phyloP scores from a whole-genome alignment of 2,113 vertebrate genomes.

The Amia ocellicauda region DNA sequence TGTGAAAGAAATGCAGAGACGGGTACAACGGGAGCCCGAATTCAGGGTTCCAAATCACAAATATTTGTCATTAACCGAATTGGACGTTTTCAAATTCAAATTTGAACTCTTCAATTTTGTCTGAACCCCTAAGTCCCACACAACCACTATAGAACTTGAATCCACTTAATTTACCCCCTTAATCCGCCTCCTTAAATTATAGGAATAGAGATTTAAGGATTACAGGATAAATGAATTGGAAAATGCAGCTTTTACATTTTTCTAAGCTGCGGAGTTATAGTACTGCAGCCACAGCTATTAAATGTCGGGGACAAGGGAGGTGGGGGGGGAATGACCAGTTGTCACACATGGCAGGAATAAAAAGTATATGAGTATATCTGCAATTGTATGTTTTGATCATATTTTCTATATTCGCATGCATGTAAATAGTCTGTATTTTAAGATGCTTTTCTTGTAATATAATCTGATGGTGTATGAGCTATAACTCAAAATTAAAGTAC shows the following conservation, averaged over 20 bases:
- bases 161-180: conserved; percentile 37
- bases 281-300: conserved; percentile 23
- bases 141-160: conserved; percentile 31
- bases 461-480: too few relatives aligned
- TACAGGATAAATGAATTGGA: conserved; percentile 32
- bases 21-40: not conserved
- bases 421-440: too few relatives aligned
- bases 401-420: too few relatives aligned
- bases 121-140: conserved; percentile 25
- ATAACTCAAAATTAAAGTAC: not conserved
- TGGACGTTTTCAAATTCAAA: conserved; percentile 22
- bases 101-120: conserved; percentile 20
- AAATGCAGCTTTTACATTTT: conserved; percentile 29
- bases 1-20: not conserved
- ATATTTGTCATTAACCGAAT: not conserved
- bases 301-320: conserved; percentile 1
- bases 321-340: not conserved
- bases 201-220: conserved; percentile 38
- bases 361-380: too few relatives aligned
- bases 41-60: not conserved
- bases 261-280: conserved; percentile 13
- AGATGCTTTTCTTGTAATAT: too few relatives aligned
- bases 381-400: too few relatives aligned
- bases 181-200: conserved; percentile 29
- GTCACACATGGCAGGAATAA: not conserved